A percentile compares a stretch with the other conserved stretches of the same genome.
Conservation (phyloP, 2,888 invertebrate genomes). For the Euzophera pinguis region DNA sequence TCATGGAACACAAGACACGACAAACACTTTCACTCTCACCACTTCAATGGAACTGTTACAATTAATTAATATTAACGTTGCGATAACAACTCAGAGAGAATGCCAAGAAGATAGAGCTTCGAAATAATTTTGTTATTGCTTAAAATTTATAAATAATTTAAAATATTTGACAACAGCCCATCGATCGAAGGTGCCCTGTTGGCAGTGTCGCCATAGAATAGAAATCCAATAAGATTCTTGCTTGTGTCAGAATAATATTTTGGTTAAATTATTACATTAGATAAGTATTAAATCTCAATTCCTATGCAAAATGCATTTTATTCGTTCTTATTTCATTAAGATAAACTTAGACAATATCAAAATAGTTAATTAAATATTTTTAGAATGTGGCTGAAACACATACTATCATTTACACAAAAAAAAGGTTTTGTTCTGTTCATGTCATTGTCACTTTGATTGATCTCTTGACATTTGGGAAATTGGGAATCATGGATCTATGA, state of each 20-base stretch:
- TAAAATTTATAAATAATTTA: slow-evolving; percentile 51
- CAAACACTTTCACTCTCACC: slow-evolving; percentile 62
- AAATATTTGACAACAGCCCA: slow-evolving; percentile 69
- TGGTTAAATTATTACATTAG: too few relatives aligned
- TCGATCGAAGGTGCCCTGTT: slow-evolving; percentile 80
- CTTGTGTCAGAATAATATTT: not conserved
- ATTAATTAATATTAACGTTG: slow-evolving; percentile 17
- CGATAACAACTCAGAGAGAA: slow-evolving; percentile 15
- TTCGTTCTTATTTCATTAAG: too few relatives aligned
- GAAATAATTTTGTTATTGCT: slow-evolving; percentile 29
- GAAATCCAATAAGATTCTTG: not conserved
- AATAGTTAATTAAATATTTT: too few relatives aligned
- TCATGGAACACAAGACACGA: slow-evolving; percentile 49
- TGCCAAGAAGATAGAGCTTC: slow-evolving; percentile 14
- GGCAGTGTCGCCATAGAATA: slow-evolving; percentile 63
- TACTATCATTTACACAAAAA: too few relatives aligned
- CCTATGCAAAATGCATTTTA: too few relatives aligned
- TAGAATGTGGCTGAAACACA: too few relatives aligned
- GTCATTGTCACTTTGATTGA: too few relatives aligned
- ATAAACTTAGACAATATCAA: too few relatives aligned
- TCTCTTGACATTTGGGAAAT: too few relatives aligned
- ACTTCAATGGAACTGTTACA: slow-evolving; percentile 23
- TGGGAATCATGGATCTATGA: too few relatives aligned
- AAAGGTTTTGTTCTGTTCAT: too few relatives aligned
- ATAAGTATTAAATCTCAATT: too few relatives aligned